These are phyloP conservation scores for Holothuria scabra DNA, from an alignment of 53 echinoderm and acorn worm genomes.

Conservation along the genomic window DNA sequence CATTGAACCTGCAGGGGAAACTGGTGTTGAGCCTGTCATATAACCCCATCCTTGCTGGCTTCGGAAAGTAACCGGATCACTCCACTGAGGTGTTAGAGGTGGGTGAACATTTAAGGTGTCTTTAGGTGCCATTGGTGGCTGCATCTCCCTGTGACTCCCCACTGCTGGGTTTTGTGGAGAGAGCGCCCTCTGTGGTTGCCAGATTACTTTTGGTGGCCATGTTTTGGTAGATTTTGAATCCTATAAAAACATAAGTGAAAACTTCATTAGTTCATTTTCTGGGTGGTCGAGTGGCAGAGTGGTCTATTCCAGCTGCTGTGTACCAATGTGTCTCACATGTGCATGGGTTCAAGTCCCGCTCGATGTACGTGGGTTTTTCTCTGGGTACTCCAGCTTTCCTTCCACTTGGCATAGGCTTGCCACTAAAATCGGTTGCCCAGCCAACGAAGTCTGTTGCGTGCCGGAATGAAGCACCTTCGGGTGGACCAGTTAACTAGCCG, in stretches of 20 bases:
- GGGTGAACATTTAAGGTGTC: conserved; percentile 94
- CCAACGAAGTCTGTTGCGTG: no score
- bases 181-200: conserved; percentile 77
- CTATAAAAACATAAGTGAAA: conserved; percentile 51
- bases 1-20: conserved; percentile 82
- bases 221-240: conserved; percentile 91
- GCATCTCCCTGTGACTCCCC: conserved; percentile 59
- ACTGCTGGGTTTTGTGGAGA: conserved; percentile 62
- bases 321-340: no score
- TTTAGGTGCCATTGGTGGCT: conserved; percentile 50
- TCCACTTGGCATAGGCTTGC: no score
- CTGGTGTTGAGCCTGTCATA: conserved; percentile 74
- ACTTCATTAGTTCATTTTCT: no score
- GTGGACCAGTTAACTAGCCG: no score
- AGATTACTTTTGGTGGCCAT: conserved; percentile 95
- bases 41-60: conserved; percentile 54
- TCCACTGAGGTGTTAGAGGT: conserved; percentile 97
- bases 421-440: no score
- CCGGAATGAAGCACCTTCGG: no score
- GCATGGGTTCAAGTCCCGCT: no score
- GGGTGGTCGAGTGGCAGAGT: no score
- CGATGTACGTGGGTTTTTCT: no score
- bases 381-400: no score
- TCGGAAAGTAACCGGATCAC: conserved; percentile 88
- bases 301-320: no score